phyloP scores from a whole-genome alignment of 2,888 invertebrate species.

The Calameuta filiformis region DNA sequence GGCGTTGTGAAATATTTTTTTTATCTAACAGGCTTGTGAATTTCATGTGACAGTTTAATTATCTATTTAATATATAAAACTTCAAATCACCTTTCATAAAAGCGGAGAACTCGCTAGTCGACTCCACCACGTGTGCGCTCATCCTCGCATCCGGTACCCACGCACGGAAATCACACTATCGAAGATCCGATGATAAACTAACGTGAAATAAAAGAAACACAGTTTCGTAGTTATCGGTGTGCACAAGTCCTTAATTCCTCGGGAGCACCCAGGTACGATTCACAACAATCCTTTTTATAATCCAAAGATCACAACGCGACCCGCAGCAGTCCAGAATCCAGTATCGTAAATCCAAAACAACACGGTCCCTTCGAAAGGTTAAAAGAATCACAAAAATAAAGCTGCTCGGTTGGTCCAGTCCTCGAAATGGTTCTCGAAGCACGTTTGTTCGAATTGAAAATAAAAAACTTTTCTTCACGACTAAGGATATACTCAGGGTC shows the following conservation, averaged over 20 bases:
- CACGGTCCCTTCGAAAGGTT: neutral
- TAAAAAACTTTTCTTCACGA: neutral
- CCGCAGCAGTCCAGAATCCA: neutral
- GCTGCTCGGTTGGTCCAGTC: neutral
- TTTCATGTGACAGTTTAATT: neutral
- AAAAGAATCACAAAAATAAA: neutral
- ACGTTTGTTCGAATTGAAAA: neutral
- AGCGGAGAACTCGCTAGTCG: constrained; percentile 51
- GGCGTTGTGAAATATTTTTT: no score
- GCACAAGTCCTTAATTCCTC: neutral
- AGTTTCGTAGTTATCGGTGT: neutral
- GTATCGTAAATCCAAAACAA: neutral
- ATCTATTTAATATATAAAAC: neutral
- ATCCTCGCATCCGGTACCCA: constrained; percentile 32
- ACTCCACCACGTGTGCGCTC: constrained; percentile 56
- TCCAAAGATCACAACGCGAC: neutral
- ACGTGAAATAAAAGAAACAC: neutral
- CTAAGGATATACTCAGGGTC: neutral
- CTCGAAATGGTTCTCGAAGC: neutral
- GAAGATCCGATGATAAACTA: neutral
- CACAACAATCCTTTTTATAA: neutral
- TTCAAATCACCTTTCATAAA: constrained; percentile 54
- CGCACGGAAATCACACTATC: neutral
- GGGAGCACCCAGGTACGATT: neutral
- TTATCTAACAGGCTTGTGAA: neutral